Percentiles rank a stretch among this genome's conserved stretches.
Evolutionary conservation across 2,888 invertebrate species (phyloP).

Genomic region (Sesamia inferens): DNA sequence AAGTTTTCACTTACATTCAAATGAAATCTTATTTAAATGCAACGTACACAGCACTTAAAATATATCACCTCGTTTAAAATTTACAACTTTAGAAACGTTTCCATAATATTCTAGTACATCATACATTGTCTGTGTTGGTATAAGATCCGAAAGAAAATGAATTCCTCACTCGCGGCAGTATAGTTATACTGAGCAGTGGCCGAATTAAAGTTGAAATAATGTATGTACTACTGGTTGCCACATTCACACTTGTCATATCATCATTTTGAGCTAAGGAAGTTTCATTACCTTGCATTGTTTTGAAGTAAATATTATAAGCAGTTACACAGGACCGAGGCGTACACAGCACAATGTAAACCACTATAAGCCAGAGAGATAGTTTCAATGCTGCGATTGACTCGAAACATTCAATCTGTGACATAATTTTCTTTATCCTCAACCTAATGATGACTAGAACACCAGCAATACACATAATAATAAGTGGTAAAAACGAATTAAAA

Average conservation of each 20-base stretch:
- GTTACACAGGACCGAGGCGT: conserved; percentile 79
- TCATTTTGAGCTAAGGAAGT: conserved; percentile 67
- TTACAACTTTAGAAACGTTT: conserved; percentile 27
- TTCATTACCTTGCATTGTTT: conserved; percentile 69
- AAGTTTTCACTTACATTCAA: conserved; percentile 49
- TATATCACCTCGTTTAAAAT: conserved; percentile 41
- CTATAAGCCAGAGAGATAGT: conserved; percentile 81
- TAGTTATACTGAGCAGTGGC: conserved; percentile 68
- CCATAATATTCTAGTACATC: conserved; percentile 22
- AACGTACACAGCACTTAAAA: conserved; percentile 31
- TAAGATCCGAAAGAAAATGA: conserved; percentile 73
- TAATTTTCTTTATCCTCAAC: conserved; percentile 74
- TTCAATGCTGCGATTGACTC: conserved; percentile 80
- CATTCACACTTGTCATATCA: conserved; percentile 69
- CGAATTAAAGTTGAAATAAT: conserved; percentile 73
- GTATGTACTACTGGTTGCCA: conserved; percentile 76
- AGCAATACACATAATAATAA: conserved; percentile 76
- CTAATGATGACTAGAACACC: conserved; percentile 76
- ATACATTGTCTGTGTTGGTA: conserved; percentile 66
- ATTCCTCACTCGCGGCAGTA: conserved; percentile 74
- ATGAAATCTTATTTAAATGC: conserved; percentile 48
- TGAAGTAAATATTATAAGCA: conserved; percentile 77
- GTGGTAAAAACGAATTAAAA: conserved; percentile 82
- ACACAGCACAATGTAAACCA: conserved; percentile 77
- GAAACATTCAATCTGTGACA: conserved; percentile 68